A percentile compares a stretch with the other conserved stretches of the same genome.
phyloP scores from a whole-genome alignment of 2,888 invertebrate genomes.

The Desoria tigrina region DNA sequence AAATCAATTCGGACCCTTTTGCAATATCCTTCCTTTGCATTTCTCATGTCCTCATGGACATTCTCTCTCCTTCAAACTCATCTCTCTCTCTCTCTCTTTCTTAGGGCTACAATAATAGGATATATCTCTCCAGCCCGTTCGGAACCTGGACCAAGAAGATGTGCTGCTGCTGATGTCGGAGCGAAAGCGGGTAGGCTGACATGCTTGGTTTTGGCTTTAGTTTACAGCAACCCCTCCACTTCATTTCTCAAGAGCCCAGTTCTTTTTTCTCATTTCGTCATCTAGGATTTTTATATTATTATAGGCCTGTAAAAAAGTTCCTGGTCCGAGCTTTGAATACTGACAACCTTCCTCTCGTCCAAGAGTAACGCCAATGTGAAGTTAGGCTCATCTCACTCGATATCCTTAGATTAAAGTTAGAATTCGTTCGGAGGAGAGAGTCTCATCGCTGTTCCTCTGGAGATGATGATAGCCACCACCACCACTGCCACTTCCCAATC shows the following conservation, averaged over 20 bases:
- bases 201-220: conserved; percentile 6
- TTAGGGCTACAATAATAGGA: conserved; percentile 14
- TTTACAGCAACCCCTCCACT: conserved; percentile 37
- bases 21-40: conserved; percentile 52
- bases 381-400: no score
- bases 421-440: no score
- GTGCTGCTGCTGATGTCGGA: no score
- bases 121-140: conserved; percentile 24
- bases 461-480: conserved; percentile 2
- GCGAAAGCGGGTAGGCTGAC: not conserved
- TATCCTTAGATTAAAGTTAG: no score
- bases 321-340: conserved; percentile 43
- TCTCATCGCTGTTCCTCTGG: not conserved
- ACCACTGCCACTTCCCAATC: conserved; percentile 7
- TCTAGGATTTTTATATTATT: conserved; percentile 46
- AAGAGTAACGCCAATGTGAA: not conserved
- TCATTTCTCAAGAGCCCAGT: conserved; percentile 52
- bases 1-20: conserved; percentile 49
- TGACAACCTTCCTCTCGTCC: conserved; percentile 16
- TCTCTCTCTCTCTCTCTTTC: conserved; percentile 23
- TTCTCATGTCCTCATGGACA: conserved; percentile 43
- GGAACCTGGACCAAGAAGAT: no score
- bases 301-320: conserved; percentile 35
- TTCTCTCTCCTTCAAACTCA: conserved; percentile 20
- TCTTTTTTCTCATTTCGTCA: conserved; percentile 47